Evolutionary conservation across 64 coral and sea anemone species (phyloP).

Genomic region (Astreopora myriophthalma): DNA sequence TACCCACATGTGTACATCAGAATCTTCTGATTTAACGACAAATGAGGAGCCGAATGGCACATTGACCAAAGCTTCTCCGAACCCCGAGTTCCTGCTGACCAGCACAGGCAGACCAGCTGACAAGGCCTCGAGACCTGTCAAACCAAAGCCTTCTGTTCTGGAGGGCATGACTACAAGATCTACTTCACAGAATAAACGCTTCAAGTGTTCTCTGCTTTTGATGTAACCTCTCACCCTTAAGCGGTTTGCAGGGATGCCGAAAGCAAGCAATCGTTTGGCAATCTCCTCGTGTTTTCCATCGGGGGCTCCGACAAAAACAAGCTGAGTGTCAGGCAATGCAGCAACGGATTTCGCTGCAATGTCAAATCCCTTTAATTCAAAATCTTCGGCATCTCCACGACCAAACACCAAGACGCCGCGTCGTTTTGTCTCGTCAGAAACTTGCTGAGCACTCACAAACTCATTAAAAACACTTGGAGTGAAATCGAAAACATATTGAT

Average conservation of each 20-base stretch:
- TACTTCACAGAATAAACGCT: not conserved
- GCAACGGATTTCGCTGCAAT: not conserved
- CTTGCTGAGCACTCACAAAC: not conserved
- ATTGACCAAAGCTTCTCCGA: not conserved
- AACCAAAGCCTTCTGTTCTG: not conserved
- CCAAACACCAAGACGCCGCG: not conserved
- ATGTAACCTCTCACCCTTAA: not conserved
- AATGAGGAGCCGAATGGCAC: not conserved
- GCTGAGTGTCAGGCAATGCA: not conserved
- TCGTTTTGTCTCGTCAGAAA: not conserved
- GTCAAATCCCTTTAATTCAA: not conserved
- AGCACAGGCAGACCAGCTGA: slow-evolving; percentile 23
- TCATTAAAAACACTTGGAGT: not conserved
- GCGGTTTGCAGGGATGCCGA: not conserved
- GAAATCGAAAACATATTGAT: not conserved
- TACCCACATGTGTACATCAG: not conserved
- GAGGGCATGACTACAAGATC: not conserved
- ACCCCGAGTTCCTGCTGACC: not conserved
- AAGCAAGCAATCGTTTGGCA: not conserved
- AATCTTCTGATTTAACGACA: not conserved
- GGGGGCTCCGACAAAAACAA: not conserved
- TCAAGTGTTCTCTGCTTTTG: not conserved
- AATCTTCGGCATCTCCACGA: not conserved
- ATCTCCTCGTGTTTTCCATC: not conserved
- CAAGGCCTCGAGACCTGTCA: not conserved